Base-by-base conservation (phyloP, 2,797 vertebrate genomes). In the Linurgus olivaceus region DNA sequence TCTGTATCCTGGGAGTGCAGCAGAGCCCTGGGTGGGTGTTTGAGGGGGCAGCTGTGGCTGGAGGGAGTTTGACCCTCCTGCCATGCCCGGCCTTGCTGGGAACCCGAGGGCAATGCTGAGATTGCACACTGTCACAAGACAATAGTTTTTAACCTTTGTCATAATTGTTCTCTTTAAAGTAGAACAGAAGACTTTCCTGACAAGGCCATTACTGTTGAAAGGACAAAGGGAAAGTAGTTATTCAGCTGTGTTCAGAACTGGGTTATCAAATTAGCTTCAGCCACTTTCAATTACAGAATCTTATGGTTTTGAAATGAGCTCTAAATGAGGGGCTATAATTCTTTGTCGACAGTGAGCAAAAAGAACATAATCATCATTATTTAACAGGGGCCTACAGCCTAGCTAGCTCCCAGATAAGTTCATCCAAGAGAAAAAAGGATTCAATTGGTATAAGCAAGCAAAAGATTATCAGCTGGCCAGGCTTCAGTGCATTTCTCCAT, bases 251-350 rank as follows among this genome's bases (percentile, higher is more conserved):
- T 70, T 96, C 94, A 95, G 95, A 97, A 95, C 94, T 95, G 90
- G 96, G 94, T 95, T 96, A 96, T 96, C 94, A 96, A 96, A 97
- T 97, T 96, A 97, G 91, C 93, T 96, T 90, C 94, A 96, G 93
- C 91, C 95, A 96, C 94, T 96, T 97, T 97, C 96, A 97, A 96
- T 97, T 97, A 97, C 94, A 94, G 96, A 95, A 95, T 96, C 94
- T 95, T 92, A 94, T 90, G 78, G 94, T 96, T 96, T 93, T 93
- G 94, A 96, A 97, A 96, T 96, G 95, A 97, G 94, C 73, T 96
- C 90, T 94, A 95, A 96, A 96, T 92, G 96, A 95, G 91, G 80
- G 88, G 83, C 94, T 91, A 96, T 97, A 96, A 96, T 93, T 97
- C 94, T 93, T 94, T 79, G 94, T 96, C 83, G 26, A 82, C 93